Base-by-base conservation (phyloP, 2,797 vertebrate genomes). In the Lagorchestes hirsutus region DNA sequence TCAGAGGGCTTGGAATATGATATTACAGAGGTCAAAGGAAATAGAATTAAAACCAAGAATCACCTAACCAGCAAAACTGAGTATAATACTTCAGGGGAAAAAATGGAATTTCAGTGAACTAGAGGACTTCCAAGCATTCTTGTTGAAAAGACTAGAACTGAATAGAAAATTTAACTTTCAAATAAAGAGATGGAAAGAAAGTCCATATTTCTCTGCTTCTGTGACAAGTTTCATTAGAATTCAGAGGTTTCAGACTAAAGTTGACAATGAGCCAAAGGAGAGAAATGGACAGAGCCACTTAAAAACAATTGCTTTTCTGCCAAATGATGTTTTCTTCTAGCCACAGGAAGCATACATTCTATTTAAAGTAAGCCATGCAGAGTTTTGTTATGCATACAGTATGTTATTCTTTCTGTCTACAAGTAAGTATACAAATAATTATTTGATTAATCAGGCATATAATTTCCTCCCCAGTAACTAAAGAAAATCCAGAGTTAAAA, bases 401-500 rank as follows among this genome's bases (percentile, higher is more conserved):
- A 9, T 97, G 92, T 90, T 92, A 55, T 56, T 97, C 58, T 94
- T 90, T 74, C 3, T 3, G 52, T 93, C 92, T 82, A 94, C 59
- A 93, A 96, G 55, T 93, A 95, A 97, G 87, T n/a, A 92, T 97
- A 96, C 91, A 98, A 97, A 98, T 97, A 98, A 95, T 97, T 94
- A 97, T 98, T 98, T 98, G 96, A 98, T 98, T 98, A 54, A 98
- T 98, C 82, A 96, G 97, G 97, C 34, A 0, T 97, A 94, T 97
- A 14, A 96, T 98, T 98, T 98, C 95, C 97, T 98, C 0, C 0
- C 93, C 31, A 93, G 90, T 67, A 98, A 59, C 97, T 94, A 62
- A 62, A 97, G 96, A 93, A 97, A 97, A 90, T 90, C 94, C 54
- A 56, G 94, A 97, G 55, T 96, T 97, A 96, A 98, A 98, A 98